These are phyloP conservation scores for Rosalia funebris DNA, from an alignment of 2,888 invertebrate species.

Conservation along the genomic window DNA sequence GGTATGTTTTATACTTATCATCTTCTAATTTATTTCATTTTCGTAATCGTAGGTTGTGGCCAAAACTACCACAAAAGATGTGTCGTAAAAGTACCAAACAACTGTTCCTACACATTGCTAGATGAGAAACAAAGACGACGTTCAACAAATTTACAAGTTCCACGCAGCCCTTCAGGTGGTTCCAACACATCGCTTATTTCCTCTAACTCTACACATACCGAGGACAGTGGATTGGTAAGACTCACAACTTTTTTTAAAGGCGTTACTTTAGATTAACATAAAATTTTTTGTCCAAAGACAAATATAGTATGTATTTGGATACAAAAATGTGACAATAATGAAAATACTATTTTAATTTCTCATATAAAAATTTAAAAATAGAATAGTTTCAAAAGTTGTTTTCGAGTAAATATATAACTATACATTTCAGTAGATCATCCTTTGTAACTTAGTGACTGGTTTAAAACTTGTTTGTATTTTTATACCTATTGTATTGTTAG, in stretches of 20 bases:
- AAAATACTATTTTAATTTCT: too few species aligned
- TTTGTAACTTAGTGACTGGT: conserved; percentile 2
- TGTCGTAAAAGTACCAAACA: conserved; percentile 96
- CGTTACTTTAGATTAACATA: conserved; percentile 53
- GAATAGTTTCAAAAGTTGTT: too few species aligned
- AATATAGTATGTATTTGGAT: too few species aligned
- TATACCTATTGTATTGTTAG: conserved; percentile 31
- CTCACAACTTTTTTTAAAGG: conserved; percentile 64
- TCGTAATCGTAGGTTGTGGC: conserved; percentile 82
- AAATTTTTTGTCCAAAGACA: not conserved
- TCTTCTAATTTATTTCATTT: not conserved
- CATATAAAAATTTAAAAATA: too few species aligned
- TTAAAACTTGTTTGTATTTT: conserved; percentile 27
- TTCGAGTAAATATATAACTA: too few species aligned
- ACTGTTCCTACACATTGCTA: conserved; percentile 77
- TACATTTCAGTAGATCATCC: too few species aligned
- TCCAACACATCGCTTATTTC: conserved; percentile 75
- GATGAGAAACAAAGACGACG: conserved; percentile 60
- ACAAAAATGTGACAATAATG: too few species aligned
- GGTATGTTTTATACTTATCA: conserved; percentile 69
- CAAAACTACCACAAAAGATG: conserved; percentile 98
- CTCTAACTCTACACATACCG: conserved; percentile 65
- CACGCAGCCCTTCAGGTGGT: conserved; percentile 80
- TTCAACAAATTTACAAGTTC: conserved; percentile 65
- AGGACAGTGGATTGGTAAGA: conserved; percentile 82